These are phyloP conservation scores for Rattus rattus DNA, from an alignment of 2,113 vertebrate species.

Conservation along the genomic window DNA sequence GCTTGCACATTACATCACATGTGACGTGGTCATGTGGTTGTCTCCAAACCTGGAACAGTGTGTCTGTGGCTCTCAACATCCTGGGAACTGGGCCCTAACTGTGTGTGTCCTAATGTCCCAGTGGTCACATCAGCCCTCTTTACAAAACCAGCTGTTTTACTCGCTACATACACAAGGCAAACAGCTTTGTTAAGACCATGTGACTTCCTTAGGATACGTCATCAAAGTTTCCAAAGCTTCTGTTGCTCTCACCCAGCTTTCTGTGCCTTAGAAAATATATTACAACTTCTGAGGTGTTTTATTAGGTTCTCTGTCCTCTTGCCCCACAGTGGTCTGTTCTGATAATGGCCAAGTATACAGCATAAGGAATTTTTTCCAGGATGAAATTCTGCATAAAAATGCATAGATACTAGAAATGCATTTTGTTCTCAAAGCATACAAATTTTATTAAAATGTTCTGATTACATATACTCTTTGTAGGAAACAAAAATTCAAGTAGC, in stretches of 20 bases:
- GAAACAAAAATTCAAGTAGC: conserved; percentile 43
- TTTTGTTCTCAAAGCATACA: conserved; percentile 43
- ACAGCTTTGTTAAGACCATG: neutral
- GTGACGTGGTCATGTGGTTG: no score
- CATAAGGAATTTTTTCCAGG: neutral
- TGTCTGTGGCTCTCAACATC: neutral
- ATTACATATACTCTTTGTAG: neutral
- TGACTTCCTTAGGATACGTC: neutral
- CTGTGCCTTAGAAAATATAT: neutral
- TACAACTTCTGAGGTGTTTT: neutral
- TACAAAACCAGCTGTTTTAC: neutral
- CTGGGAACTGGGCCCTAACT: neutral
- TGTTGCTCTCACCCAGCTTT: neutral
- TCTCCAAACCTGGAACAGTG: neutral
- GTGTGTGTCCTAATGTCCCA: neutral
- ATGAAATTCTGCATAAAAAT: conserved; percentile 26
- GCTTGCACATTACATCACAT: neutral
- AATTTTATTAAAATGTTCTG: neutral
- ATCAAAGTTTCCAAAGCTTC: neutral
- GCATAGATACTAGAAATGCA: neutral
- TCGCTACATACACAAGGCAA: neutral
- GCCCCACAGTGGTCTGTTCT: neutral
- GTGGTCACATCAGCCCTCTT: neutral
- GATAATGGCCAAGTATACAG: neutral
- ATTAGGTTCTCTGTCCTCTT: neutral